These are phyloP conservation scores for Hoplostethus atlanticus DNA, from an alignment of 2,797 vertebrate species.

Conservation along the genomic window DNA sequence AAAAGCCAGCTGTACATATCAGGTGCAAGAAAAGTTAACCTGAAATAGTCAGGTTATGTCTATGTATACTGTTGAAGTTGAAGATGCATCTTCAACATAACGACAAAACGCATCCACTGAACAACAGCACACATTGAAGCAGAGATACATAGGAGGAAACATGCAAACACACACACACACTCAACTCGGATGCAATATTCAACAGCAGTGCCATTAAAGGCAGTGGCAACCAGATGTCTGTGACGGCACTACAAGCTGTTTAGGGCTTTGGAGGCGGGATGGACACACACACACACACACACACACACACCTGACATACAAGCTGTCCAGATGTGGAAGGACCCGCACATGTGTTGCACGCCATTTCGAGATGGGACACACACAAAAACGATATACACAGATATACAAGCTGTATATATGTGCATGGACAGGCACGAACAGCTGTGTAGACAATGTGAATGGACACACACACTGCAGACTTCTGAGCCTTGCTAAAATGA, in stretches of 20 bases:
- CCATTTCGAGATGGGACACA: constrained; percentile 2
- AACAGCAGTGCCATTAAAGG: constrained; percentile 68
- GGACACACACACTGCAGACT: constrained; percentile 12
- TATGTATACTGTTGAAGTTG: no score
- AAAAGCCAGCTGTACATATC: constrained; percentile 29
- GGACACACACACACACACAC: constrained; percentile 20
- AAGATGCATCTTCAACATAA: neutral
- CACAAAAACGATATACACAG: neutral
- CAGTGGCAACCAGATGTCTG: constrained; percentile 70
- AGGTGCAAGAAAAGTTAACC: constrained; percentile 43
- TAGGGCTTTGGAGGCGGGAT: constrained; percentile 51
- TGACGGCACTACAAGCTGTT: constrained; percentile 69
- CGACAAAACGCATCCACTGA: constrained; percentile 13
- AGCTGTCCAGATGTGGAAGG: constrained; percentile 37
- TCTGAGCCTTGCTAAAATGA: neutral
- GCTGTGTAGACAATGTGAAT: neutral
- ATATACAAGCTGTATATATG: constrained; percentile 6
- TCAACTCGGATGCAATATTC: constrained; percentile 63
- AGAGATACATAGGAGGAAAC: constrained; percentile 26
- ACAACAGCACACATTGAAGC: constrained; percentile 11
- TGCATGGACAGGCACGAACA: neutral
- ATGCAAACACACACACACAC: constrained; percentile 17
- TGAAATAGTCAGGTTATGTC: constrained; percentile 42
- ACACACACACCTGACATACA: constrained; percentile 21
- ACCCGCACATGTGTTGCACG: neutral